Conservation (phyloP, 2,888 invertebrate genomes). For the Thera britannica region DNA sequence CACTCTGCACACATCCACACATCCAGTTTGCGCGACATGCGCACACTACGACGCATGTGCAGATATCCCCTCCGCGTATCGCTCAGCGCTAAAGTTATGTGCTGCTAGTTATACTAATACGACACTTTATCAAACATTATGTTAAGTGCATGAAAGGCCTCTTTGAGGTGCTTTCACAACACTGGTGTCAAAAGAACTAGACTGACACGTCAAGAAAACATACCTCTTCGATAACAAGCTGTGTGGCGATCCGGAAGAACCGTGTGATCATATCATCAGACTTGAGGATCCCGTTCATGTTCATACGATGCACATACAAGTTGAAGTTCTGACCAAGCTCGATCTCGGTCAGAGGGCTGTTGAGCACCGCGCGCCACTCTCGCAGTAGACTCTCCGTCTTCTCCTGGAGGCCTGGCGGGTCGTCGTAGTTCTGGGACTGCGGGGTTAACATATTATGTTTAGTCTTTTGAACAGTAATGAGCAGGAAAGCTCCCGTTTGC, state of each 20-base stretch:
- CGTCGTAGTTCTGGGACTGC: slow-evolving; percentile 91
- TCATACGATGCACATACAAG: slow-evolving; percentile 98
- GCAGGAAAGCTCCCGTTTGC: no score
- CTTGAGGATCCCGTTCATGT: slow-evolving; percentile 94
- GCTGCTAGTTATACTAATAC: no score
- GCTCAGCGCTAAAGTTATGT: no score
- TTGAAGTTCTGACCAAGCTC: slow-evolving; percentile 96
- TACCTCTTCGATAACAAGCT: slow-evolving; percentile 97
- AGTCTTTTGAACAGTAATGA: background rate
- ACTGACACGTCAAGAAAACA: no score
- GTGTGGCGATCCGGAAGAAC: slow-evolving; percentile 98
- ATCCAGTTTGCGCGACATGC: no score
- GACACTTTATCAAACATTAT: no score
- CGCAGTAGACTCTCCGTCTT: slow-evolving; percentile 97
- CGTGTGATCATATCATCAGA: slow-evolving; percentile 98
- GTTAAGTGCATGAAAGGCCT: no score
- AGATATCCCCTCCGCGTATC: no score
- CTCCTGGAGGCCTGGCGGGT: slow-evolving; percentile 96
- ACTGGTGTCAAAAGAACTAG: no score
- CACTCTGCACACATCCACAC: no score
- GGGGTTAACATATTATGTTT: slow-evolving; percentile 1
- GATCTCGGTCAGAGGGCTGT: slow-evolving; percentile 91
- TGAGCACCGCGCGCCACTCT: slow-evolving; percentile 97
- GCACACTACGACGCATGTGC: no score
- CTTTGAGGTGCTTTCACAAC: no score